Percentiles rank a stretch among this genome's conserved stretches.
phyloP scores from a whole-genome alignment of 2,113 vertebrate species.

The Heptranchias perlo region DNA sequence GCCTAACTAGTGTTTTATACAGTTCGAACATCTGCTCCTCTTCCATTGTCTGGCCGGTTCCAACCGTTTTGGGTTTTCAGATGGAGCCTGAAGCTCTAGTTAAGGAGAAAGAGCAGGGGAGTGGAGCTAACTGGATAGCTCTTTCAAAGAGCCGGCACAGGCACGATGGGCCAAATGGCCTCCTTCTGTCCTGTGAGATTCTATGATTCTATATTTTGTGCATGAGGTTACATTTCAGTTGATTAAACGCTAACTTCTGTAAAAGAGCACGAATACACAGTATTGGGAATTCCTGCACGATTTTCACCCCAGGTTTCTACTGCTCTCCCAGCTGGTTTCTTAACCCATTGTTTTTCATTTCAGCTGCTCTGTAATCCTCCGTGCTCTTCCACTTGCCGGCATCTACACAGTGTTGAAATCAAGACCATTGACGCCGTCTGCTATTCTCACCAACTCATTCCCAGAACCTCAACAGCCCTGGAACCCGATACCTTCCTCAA shows the following conservation, averaged over 20 bases:
- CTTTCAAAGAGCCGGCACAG: not conserved
- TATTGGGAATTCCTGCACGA: not conserved
- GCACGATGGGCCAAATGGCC: not conserved
- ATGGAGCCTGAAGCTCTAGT: too few species aligned
- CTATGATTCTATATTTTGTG: not conserved
- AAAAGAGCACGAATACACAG: not conserved
- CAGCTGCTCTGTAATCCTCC: not conserved
- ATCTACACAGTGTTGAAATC: not conserved
- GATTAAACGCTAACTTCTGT: not conserved
- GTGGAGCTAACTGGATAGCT: not conserved
- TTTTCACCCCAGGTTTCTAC: not conserved
- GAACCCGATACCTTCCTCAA: not conserved
- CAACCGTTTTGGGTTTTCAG: too few species aligned
- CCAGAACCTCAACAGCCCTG: not conserved
- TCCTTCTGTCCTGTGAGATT: not conserved
- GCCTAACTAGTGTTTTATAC: too few species aligned
- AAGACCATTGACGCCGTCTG: not conserved
- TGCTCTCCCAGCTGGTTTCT: not conserved
- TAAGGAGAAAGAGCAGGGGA: not conserved
- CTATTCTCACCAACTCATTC: not conserved
- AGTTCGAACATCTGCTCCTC: too few species aligned
- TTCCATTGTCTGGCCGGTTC: too few species aligned
- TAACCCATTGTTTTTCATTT: not conserved
- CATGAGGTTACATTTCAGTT: not conserved
- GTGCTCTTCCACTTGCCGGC: not conserved